Base-by-base conservation (phyloP, 2,113 vertebrate species). In the Chloropsis cyanopogon region DNA sequence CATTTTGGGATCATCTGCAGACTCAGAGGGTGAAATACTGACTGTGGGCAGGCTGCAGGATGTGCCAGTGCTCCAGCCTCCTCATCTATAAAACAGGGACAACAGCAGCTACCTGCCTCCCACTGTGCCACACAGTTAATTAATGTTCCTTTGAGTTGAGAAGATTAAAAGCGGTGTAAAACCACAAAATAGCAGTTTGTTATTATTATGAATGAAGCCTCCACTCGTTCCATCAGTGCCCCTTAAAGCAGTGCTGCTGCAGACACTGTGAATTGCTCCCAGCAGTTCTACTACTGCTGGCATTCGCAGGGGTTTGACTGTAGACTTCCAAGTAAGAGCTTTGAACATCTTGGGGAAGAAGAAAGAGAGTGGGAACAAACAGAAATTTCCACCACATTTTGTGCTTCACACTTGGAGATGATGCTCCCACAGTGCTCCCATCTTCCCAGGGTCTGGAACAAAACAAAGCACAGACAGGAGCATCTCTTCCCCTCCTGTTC, bases 71-170 rank as follows among this genome's bases (percentile, higher is more conserved):
- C 44, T 73, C 52, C 90, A 68, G 52, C 70, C 64, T 95, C 82
- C 63, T 91, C 76, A 78, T 73, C 93, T 93, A 57, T 75, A 86
- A 97, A 82, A 80, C 23, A 1, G 29, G 83, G 56, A 82, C 82
- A 64, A 46, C 59, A 88, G 44, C 33, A 90, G 82, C 24, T 46
- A 78, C 69, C 69, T 73, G 39, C 72, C 53, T 92, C 94, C 82
- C 68, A 39, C 72, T 7, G n/a, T 54, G 92, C 79, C 13, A 2
- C 1, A 9, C 86, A 42, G 90, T 85, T 95, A 88, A 95, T 95
- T 93, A 97, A 93, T 61, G 82, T 33, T 96, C 88, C 83, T 96
- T 93, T 83, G 93, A 95, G 85, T 39, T 64, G 79, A 4, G 54
- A 87, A 93, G 95, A 94, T 95, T 91, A 95, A 94, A 96, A 78